Evolutionary conservation across 2,797 vertebrate genomes (phyloP).

Genomic region (Chiloscyllium punctatum): DNA sequence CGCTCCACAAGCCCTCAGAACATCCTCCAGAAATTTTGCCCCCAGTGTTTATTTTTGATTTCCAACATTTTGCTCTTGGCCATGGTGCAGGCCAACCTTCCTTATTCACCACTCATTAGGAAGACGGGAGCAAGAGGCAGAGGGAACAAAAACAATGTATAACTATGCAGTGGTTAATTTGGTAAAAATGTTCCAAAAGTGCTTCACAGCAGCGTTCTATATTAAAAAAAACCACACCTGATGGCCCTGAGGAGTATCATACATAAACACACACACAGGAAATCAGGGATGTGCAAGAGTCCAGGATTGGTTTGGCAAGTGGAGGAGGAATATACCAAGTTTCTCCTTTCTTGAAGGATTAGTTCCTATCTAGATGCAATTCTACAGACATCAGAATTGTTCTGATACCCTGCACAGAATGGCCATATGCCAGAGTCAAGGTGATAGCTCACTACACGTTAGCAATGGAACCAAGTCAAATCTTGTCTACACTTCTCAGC

Average conservation of each 20-base stretch:
- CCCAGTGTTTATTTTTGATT: not conserved
- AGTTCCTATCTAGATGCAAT: not conserved
- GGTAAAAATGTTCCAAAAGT: not conserved
- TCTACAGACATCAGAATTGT: not conserved
- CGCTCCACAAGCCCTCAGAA: not conserved
- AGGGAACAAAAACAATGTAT: not conserved
- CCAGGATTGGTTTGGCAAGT: not conserved
- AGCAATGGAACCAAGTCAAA: not conserved
- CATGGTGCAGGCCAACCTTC: not conserved
- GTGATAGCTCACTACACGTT: not conserved
- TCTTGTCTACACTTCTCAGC: not conserved
- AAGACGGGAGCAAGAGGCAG: not conserved
- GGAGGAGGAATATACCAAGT: not conserved
- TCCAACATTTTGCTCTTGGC: not conserved
- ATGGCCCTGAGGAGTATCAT: too few relatives aligned
- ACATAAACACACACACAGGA: too few relatives aligned
- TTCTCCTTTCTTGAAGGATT: not conserved
- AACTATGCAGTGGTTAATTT: not conserved
- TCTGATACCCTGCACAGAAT: not conserved
- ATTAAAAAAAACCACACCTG: too few relatives aligned
- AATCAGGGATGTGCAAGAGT: not conserved
- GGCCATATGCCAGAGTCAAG: not conserved
- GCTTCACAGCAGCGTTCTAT: not conserved
- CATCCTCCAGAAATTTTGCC: not conserved
- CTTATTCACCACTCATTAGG: not conserved